Conservation (phyloP, 2,113 vertebrate genomes). For the Rutilus rutilus region DNA sequence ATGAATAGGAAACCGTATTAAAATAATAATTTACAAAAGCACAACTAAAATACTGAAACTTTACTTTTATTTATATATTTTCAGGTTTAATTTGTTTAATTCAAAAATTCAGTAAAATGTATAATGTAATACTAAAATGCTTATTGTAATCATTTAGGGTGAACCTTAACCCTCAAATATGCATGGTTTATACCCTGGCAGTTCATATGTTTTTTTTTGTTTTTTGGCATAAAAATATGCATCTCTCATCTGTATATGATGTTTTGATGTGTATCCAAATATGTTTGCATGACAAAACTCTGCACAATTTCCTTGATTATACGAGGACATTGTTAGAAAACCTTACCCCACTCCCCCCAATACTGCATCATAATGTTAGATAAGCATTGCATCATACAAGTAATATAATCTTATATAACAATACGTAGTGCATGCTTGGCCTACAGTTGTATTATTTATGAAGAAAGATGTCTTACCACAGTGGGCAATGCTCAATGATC, state of each 20-base stretch:
- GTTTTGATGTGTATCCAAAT: background rate
- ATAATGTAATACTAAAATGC: background rate
- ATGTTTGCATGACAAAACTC: background rate
- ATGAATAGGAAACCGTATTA: no score
- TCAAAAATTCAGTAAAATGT: no score
- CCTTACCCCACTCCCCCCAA: background rate
- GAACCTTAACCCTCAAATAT: background rate
- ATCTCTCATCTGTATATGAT: background rate
- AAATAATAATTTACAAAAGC: no score
- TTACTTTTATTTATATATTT: no score
- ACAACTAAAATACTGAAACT: no score
- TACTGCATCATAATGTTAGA: background rate
- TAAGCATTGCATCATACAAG: slow-evolving; percentile 1
- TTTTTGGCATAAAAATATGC: background rate
- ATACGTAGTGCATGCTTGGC: background rate
- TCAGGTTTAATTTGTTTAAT: no score
- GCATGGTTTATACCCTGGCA: background rate
- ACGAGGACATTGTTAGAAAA: background rate
- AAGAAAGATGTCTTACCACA: slow-evolving; percentile 79
- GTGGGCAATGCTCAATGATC: slow-evolving; percentile 91
- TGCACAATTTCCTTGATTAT: background rate
- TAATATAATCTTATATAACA: background rate
- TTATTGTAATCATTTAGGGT: background rate
- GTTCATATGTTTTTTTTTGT: background rate
- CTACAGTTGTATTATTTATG: slow-evolving; percentile 18